These are phyloP conservation scores for Lontra canadensis DNA, from an alignment of 2,113 vertebrate species.

Conservation along the genomic window DNA sequence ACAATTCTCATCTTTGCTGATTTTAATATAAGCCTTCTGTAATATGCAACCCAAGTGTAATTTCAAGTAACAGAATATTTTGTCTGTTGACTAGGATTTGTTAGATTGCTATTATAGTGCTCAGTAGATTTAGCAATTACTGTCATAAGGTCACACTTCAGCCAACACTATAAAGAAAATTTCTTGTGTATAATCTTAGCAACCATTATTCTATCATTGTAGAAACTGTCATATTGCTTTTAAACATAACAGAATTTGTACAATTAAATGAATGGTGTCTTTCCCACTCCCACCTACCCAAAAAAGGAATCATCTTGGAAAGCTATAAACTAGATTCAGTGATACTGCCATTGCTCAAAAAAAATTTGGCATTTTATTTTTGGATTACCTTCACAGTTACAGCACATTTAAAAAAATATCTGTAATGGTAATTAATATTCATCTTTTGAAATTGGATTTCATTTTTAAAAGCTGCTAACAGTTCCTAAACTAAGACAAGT, in stretches of 20 bases:
- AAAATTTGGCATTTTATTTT: conserved; percentile 8
- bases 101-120: background rate
- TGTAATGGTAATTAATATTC: conserved; percentile 38
- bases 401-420: background rate
- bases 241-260: conserved; percentile 22
- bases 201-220: background rate
- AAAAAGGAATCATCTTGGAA: background rate
- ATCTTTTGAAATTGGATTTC: conserved; percentile 40
- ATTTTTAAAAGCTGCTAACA: conserved; percentile 32
- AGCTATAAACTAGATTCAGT: background rate
- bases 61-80: background rate
- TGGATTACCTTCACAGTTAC: background rate
- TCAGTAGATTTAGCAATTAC: background rate
- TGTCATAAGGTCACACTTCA: background rate
- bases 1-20: conserved; percentile 5
- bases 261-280: background rate
- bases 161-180: background rate
- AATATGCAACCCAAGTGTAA: background rate
- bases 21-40: background rate
- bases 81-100: background rate
- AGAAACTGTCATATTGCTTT: background rate
- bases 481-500: background rate
- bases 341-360: background rate
- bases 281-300: background rate
- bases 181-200: background rate